phyloP scores from a whole-genome alignment of 2,113 vertebrate species.

The Nyctereutes procyonoides region DNA sequence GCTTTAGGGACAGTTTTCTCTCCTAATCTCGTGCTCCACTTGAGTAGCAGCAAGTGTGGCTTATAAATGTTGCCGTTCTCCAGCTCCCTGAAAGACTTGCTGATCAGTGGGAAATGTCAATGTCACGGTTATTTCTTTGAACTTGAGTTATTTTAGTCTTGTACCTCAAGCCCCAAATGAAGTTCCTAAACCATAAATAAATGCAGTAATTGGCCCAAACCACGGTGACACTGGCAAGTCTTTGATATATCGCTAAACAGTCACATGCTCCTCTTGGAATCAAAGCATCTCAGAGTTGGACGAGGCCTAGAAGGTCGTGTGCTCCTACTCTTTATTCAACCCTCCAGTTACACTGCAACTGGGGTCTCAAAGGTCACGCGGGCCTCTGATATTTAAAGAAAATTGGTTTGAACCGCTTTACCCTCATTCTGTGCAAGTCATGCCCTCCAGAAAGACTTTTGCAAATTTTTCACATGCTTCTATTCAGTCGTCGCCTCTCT shows the following conservation, averaged over 20 bases:
- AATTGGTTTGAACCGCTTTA: constrained; percentile 76
- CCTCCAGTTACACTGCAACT: constrained; percentile 63
- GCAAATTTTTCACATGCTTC: background rate
- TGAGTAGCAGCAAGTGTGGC: background rate
- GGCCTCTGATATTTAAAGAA: constrained; percentile 77
- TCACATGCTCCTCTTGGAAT: constrained; percentile 54
- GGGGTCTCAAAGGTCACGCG: constrained; percentile 59
- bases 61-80: constrained; percentile 64
- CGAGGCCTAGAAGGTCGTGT: constrained; percentile 58
- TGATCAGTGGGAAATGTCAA: constrained; percentile 71
- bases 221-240: constrained; percentile 34
- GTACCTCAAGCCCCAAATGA: constrained; percentile 67
- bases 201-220: constrained; percentile 73
- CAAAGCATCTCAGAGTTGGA: constrained; percentile 59
- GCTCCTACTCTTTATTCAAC: constrained; percentile 15
- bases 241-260: constrained; percentile 71
- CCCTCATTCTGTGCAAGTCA: constrained; percentile 10
- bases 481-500: background rate
- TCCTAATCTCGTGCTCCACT: constrained; percentile 38
- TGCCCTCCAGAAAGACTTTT: background rate
- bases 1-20: constrained; percentile 60
- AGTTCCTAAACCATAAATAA: constrained; percentile 79
- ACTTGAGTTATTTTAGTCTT: constrained; percentile 76
- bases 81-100: constrained; percentile 54
- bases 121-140: constrained; percentile 73